Conservation (phyloP, 2,113 vertebrate genomes). For the Oreotrochilus melanogaster region DNA sequence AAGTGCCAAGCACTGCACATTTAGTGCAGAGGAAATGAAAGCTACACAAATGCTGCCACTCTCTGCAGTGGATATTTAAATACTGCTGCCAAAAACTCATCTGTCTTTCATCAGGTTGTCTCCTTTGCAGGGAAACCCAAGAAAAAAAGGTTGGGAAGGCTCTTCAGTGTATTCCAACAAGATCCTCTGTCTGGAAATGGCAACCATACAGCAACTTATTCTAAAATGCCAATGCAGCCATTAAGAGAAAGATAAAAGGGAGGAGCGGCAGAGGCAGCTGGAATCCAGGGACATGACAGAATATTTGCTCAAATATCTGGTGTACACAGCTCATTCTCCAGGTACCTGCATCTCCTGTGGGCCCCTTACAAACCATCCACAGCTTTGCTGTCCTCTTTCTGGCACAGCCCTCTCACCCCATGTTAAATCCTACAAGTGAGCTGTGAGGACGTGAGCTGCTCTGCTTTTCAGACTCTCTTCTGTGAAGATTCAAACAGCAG, state of each 20-base stretch:
- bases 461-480: not conserved
- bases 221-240: not conserved
- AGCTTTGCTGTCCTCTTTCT: not conserved
- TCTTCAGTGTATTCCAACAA: not conserved
- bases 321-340: not conserved
- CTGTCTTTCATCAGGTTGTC: not conserved
- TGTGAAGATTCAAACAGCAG: not conserved
- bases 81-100: not conserved
- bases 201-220: not conserved
- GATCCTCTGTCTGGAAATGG: not conserved
- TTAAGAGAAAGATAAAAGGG: not conserved
- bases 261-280: not conserved
- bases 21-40: not conserved
- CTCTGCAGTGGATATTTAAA: not conserved
- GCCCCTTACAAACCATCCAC: not conserved
- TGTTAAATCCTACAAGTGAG: not conserved
- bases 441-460: not conserved
- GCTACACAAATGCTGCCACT: not conserved
- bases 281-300: not conserved
- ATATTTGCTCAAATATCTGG: not conserved
- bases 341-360: accelerated
- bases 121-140: not conserved
- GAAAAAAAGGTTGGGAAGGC: not conserved
- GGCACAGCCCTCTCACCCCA: not conserved
- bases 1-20: not conserved